A percentile compares a stretch with the other conserved stretches of the same genome.
These are phyloP conservation scores for Vanessa atalanta DNA, from an alignment of 1,140 invertebrate genomes.

Conservation along the genomic window DNA sequence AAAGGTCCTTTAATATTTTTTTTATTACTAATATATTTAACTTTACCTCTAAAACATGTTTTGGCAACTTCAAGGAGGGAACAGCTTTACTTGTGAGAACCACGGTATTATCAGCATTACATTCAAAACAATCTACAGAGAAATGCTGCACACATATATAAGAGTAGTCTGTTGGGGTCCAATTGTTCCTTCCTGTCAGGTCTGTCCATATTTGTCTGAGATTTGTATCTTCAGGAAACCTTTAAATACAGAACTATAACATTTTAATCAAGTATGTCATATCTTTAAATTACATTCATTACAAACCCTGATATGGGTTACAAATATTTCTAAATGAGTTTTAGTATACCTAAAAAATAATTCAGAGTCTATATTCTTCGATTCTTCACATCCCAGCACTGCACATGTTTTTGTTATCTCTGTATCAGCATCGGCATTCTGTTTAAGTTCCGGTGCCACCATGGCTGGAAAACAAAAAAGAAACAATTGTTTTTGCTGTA, in stretches of 20 bases:
- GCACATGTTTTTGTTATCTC: conserved; percentile 74
- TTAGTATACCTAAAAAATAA: conserved; percentile 65
- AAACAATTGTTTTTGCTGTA: conserved; percentile 6
- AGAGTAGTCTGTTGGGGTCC: conserved; percentile 74
- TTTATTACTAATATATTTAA: neutral
- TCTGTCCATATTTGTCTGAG: conserved; percentile 71
- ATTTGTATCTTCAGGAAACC: conserved; percentile 68
- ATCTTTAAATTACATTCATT: neutral
- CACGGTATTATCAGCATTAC: conserved; percentile 57
- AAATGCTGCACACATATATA: conserved; percentile 76
- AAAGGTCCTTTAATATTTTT: too few species aligned
- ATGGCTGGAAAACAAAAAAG: conserved; percentile 55
- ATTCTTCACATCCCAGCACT: conserved; percentile 73
- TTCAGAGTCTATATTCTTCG: conserved; percentile 63
- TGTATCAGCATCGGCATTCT: conserved; percentile 61
- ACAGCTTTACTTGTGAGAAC: conserved; percentile 65
- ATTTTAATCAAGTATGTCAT: neutral
- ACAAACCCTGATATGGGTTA: neutral
- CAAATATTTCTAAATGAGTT: neutral
- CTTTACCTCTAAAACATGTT: conserved; percentile 71
- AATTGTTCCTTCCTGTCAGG: conserved; percentile 71
- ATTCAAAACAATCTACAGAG: conserved; percentile 69
- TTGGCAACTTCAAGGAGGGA: conserved; percentile 68
- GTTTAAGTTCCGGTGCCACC: conserved; percentile 74
- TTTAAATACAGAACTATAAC: conserved; percentile 22